Evolutionary conservation across 2,113 vertebrate species (phyloP), one percentile per base, ranked within the genome.

Genomic region (Microtus richardsoni): DNA sequence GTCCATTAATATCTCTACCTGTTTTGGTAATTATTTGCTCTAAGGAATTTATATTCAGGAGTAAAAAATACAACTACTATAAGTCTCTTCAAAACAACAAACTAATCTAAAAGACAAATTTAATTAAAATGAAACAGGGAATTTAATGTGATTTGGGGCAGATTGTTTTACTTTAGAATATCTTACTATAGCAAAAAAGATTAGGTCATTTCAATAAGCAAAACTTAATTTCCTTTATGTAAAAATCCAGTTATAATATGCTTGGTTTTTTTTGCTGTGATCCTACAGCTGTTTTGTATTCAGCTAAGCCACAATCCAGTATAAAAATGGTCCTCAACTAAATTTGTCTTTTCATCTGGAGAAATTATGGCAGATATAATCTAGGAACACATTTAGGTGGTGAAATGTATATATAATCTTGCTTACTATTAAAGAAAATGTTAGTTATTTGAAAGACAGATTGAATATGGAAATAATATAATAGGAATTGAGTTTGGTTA

Each of bases 161-260:
- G 79, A 41, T 28, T n/a, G 36, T n/a, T 80, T 83, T 54, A 83
- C 24, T 22, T 83, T 83, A 82, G 39, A 60, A 60, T 82, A 44
- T 19, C 19, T 84, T 64, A 64, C 60, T 44, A 13, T 84, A 44
- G 82, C 16, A 84, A 84, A 75, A 47, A 82, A 87, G 26, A 52
- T 52, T 54, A 79, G 52, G 66, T 73, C 24, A 62, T 92, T 89
- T 91, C 11, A 96, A 79, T 66, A 95, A 83, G 47, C 19, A 96
- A 87, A 49, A 93, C 1, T 73, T 26, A 26, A 95, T 73, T 92
- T 87, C n/a, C 36, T 90, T 92, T 90, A 54, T 39, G 21, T 88
- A 75, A 84, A 94, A 80, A 54, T 41, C 83, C 41, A 92, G 91
- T 8, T 91, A 28, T 24, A 73, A 83, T 70, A 75, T 58, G 16